Percentiles rank a stretch among this genome's conserved stretches.
Conservation (phyloP, 2,113 vertebrate genomes). For the Sturnira hondurensis region DNA sequence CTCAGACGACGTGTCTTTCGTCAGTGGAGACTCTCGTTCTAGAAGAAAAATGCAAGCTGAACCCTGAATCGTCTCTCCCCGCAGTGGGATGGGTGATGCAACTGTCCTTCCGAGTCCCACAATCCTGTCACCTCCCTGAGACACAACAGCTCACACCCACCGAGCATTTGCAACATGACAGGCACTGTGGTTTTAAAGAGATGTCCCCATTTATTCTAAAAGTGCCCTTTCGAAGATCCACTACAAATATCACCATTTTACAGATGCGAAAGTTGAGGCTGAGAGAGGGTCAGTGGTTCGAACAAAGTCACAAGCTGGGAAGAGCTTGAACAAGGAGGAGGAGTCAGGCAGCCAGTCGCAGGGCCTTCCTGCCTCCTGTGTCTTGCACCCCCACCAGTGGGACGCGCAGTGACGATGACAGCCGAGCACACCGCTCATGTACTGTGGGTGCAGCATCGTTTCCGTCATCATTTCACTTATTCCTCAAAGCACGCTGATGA, state of each 20-base stretch:
- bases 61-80: background rate
- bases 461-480: background rate
- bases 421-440: background rate
- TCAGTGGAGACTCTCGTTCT: background rate
- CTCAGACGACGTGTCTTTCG: background rate
- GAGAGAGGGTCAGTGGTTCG: too few relatives aligned
- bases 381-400: rapidly evolving
- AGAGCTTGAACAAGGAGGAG: background rate
- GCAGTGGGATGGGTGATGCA: background rate
- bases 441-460: background rate
- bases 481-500: background rate
- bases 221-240: background rate
- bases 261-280: too few relatives aligned
- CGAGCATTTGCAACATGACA: background rate
- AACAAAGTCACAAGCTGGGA: background rate
- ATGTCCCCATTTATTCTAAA: background rate
- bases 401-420: background rate
- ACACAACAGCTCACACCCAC: background rate
- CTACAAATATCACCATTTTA: background rate
- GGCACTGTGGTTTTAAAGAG: background rate
- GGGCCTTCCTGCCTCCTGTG: rapidly evolving
- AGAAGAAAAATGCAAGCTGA: background rate
- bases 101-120: background rate
- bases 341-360: background rate
- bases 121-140: background rate